phyloP scores from a whole-genome alignment of 2,888 invertebrate genomes.

The Saturnia pavonia region DNA sequence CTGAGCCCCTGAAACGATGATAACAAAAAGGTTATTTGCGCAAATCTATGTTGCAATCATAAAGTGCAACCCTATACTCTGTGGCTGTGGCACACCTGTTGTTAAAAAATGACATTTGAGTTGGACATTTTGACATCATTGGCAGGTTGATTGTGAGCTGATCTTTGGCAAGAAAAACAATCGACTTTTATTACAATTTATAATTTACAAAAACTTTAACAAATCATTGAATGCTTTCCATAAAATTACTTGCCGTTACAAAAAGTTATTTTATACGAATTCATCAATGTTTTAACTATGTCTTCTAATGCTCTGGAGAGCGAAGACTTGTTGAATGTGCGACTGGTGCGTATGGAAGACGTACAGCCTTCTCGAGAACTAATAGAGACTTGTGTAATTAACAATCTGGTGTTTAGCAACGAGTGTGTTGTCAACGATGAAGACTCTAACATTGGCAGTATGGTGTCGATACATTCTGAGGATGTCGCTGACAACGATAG shows the following conservation, averaged over 20 bases:
- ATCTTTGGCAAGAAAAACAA: not conserved
- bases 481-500: slow-evolving; percentile 46
- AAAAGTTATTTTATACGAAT: slow-evolving; percentile 22
- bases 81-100: not conserved
- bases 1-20: no score
- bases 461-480: slow-evolving; percentile 62
- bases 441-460: slow-evolving; percentile 65
- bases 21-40: no score
- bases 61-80: no score
- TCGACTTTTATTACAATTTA: not conserved
- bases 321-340: slow-evolving; percentile 67
- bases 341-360: slow-evolving; percentile 69
- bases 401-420: slow-evolving; percentile 46
- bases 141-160: not conserved
- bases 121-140: not conserved
- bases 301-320: slow-evolving; percentile 57
- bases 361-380: slow-evolving; percentile 61
- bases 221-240: not conserved
- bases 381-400: slow-evolving; percentile 46
- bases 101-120: not conserved
- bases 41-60: no score
- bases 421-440: slow-evolving; percentile 56
- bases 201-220: not conserved
- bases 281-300: slow-evolving; percentile 48
- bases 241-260: not conserved